phyloP scores from a whole-genome alignment of 64 coral and sea anemone species.

The Platygyra sinensis region DNA sequence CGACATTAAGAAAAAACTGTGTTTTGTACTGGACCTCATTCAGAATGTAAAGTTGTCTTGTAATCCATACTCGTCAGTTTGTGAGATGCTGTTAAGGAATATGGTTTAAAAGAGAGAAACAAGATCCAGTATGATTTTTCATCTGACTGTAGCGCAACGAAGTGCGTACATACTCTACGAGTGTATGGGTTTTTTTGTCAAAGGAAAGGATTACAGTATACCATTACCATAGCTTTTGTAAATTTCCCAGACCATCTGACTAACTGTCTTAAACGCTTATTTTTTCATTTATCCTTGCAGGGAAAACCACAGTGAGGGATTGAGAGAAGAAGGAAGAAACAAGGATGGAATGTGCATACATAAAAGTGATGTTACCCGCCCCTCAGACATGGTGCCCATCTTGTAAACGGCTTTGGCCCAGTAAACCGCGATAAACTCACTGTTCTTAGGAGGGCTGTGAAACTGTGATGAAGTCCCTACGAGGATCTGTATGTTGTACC shows the following conservation, averaged over 20 bases:
- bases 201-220: background rate
- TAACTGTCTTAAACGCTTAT: background rate
- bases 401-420: conserved; percentile 89
- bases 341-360: conserved; percentile 99
- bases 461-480: conserved; percentile 95
- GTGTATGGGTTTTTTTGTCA: too few species aligned
- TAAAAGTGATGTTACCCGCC: conserved; percentile 93
- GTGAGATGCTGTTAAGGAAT: too few species aligned
- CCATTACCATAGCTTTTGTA: background rate
- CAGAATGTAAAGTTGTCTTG: too few species aligned
- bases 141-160: too few species aligned
- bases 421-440: conserved; percentile 97
- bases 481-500: conserved; percentile 59
- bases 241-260: background rate
- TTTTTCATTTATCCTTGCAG: conserved; percentile 13
- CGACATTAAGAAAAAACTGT: too few species aligned
- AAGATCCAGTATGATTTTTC: too few species aligned
- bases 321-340: conserved; percentile 89
- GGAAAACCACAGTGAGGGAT: conserved; percentile 99
- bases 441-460: conserved; percentile 92
- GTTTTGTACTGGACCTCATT: too few species aligned
- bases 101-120: too few species aligned
- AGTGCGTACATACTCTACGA: too few species aligned
- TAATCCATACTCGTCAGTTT: too few species aligned
- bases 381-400: conserved; percentile 98